Evolutionary conservation across 2,797 vertebrate species (phyloP).

Genomic region (Mastacembelus armatus): DNA sequence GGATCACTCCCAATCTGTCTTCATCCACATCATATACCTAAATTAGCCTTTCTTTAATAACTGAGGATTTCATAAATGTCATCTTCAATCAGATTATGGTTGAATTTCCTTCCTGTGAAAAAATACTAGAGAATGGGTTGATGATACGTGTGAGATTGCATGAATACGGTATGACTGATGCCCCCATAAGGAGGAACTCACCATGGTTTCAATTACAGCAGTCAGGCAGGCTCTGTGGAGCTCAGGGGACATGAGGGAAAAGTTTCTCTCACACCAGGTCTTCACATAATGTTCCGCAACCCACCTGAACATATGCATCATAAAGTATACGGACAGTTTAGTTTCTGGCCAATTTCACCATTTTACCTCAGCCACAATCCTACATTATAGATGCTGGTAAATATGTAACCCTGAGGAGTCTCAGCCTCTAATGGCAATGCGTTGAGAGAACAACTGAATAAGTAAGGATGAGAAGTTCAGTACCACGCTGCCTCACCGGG

Average conservation of each 20-base stretch:
- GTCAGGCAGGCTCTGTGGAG: conserved; percentile 90
- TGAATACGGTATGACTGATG: conserved; percentile 16
- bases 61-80: conserved; percentile 70
- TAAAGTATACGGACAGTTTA: background rate
- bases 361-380: background rate
- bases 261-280: conserved; percentile 93
- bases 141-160: conserved; percentile 43
- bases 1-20: conserved; percentile 53
- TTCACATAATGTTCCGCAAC: conserved; percentile 92
- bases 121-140: conserved; percentile 36
- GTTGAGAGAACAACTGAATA: conserved; percentile 7
- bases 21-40: conserved; percentile 47
- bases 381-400: no score
- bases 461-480: conserved; percentile 28
- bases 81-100: conserved; percentile 68
- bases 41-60: conserved; percentile 62
- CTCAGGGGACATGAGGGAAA: conserved; percentile 89
- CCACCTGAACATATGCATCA: conserved; percentile 84
- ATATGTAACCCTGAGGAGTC: background rate
- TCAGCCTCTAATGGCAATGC: conserved; percentile 2
- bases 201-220: conserved; percentile 88
- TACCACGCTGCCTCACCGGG: conserved; percentile 33
- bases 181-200: conserved; percentile 75
- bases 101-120: conserved; percentile 72
- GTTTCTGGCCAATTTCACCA: background rate